Conservation (phyloP, 2,888 invertebrate species). For the Troilus luridus region DNA sequence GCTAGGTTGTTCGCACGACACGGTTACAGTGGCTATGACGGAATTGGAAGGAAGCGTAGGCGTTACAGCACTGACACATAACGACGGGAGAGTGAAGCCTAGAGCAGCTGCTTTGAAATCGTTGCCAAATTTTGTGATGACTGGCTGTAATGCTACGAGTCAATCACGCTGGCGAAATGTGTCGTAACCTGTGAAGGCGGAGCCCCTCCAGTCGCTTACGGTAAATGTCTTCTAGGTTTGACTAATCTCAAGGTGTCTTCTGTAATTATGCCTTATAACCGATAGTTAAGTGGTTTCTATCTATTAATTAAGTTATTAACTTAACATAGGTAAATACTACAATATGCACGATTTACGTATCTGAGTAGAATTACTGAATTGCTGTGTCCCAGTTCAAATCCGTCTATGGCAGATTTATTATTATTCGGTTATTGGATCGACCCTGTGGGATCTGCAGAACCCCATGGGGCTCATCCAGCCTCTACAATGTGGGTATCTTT, state of each 20-base stretch:
- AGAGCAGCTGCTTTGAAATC: conserved; percentile 9
- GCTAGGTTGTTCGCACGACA: neutral
- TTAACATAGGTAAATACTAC: no score
- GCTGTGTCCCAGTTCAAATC: no score
- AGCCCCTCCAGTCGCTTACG: neutral
- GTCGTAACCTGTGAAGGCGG: neutral
- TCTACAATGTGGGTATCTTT: no score
- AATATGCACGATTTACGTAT: no score
- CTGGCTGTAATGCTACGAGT: neutral
- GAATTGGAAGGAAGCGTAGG: neutral
- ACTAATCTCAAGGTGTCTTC: neutral
- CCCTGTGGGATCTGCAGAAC: no score
- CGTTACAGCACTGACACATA: neutral
- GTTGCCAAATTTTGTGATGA: conserved; percentile 37
- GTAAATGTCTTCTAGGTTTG: neutral
- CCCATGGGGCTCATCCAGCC: no score
- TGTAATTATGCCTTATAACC: neutral
- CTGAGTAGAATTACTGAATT: no score
- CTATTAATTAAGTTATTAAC: no score
- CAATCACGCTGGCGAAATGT: neutral
- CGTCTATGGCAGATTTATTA: no score
- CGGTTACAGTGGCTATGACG: neutral
- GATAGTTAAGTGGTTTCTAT: neutral
- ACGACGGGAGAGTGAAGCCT: neutral
- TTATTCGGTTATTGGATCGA: no score